These are phyloP conservation scores for Helicoverpa zea DNA, from an alignment of 1,140 invertebrate species.

Conservation along the genomic window DNA sequence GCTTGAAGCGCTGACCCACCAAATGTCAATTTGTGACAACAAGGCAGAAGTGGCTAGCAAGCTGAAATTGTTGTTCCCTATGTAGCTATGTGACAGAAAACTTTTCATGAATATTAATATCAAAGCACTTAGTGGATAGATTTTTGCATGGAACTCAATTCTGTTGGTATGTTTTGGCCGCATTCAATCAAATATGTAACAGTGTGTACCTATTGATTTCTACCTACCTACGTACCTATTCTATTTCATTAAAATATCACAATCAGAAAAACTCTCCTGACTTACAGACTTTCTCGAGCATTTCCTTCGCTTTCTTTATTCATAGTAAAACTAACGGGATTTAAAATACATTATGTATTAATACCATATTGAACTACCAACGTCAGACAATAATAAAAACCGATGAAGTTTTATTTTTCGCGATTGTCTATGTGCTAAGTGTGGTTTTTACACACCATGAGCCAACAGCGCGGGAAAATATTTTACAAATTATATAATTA, in stretches of 20 bases:
- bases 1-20: constrained; percentile 8
- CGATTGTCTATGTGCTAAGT: constrained; percentile 4
- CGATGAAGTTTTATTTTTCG: not conserved
- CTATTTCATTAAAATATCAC: not conserved
- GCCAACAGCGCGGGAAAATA: constrained; percentile 44
- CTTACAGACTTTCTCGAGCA: not conserved
- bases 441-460: constrained; percentile 13
- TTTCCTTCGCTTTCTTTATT: constrained; percentile 2
- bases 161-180: no score
- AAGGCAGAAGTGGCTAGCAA: not conserved
- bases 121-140: no score
- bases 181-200: no score
- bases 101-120: no score
- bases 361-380: not conserved
- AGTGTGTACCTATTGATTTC: not conserved
- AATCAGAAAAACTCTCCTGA: not conserved
- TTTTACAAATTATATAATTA: not conserved
- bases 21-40: constrained; percentile 30
- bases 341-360: constrained; percentile 12
- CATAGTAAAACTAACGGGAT: constrained; percentile 8
- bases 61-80: not conserved
- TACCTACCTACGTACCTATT: no score
- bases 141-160: no score
- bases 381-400: not conserved
- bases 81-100: no score